phyloP scores from a whole-genome alignment of 2,113 vertebrate species.

The Porphyrio hochstetteri region DNA sequence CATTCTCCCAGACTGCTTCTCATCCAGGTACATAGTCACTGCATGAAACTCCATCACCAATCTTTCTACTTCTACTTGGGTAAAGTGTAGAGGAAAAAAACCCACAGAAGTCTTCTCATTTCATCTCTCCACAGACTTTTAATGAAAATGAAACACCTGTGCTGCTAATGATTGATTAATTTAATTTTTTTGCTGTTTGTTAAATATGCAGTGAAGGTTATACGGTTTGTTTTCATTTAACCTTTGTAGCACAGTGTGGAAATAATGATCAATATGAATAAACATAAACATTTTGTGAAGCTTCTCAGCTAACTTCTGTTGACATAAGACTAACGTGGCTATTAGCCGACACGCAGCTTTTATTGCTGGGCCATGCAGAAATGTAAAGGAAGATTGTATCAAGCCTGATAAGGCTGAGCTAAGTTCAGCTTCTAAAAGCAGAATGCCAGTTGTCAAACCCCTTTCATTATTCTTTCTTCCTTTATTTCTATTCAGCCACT shows the following conservation, averaged over 20 bases:
- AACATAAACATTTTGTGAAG: background rate
- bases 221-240: background rate
- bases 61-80: background rate
- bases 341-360: background rate
- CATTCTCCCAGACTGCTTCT: background rate
- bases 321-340: background rate
- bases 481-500: background rate
- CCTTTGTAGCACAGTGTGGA: background rate
- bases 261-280: background rate
- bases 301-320: background rate
- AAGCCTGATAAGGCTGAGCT: background rate
- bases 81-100: background rate
- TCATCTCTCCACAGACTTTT: background rate
- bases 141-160: background rate
- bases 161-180: background rate
- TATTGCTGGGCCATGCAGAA: background rate
- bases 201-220: background rate
- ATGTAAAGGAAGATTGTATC: background rate
- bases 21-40: accelerated
- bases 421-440: background rate
- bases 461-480: background rate
- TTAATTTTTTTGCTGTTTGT: background rate
- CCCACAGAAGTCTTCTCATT: background rate
- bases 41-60: background rate
- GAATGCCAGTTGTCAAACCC: background rate